A percentile compares a stretch with the other conserved stretches of the same genome.
These are phyloP conservation scores for Pagetopsis macropterus DNA, from an alignment of 2,797 vertebrate species.

Conservation along the genomic window DNA sequence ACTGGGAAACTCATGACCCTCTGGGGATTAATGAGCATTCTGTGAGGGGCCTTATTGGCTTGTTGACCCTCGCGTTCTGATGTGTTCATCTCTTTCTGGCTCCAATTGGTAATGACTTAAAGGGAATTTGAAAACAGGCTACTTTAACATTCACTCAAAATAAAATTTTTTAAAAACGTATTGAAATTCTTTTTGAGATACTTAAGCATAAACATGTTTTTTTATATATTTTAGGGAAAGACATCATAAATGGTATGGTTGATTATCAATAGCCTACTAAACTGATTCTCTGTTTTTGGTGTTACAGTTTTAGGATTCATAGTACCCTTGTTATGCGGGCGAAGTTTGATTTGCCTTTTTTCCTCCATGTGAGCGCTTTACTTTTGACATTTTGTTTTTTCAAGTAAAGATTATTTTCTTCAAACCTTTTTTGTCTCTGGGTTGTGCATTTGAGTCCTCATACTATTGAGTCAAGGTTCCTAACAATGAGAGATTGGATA, in stretches of 20 bases:
- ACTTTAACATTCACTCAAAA: neutral
- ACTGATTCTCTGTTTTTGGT: neutral
- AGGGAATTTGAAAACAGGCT: neutral
- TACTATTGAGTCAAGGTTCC: too few species aligned
- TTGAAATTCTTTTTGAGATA: neutral
- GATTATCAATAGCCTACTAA: neutral
- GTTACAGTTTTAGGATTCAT: neutral
- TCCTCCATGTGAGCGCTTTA: too few species aligned
- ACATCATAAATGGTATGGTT: neutral
- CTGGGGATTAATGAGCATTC: slow-evolving; percentile 66
- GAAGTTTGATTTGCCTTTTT: neutral
- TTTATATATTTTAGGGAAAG: too few species aligned
- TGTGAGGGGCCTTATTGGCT: slow-evolving; percentile 55
- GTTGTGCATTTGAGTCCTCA: too few species aligned
- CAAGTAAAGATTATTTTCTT: too few species aligned
- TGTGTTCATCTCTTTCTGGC: slow-evolving; percentile 28
- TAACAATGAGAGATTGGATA: too few species aligned
- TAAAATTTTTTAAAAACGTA: too few species aligned
- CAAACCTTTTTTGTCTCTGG: too few species aligned
- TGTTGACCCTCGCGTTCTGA: slow-evolving; percentile 36
- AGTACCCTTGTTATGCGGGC: too few species aligned
- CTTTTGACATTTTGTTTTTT: too few species aligned
- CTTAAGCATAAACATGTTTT: neutral
- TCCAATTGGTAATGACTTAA: slow-evolving; percentile 4
- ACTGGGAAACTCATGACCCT: slow-evolving; percentile 57